Evolutionary conservation across 2,797 vertebrate species (phyloP).

Genomic region (Chrysolophus pictus): DNA sequence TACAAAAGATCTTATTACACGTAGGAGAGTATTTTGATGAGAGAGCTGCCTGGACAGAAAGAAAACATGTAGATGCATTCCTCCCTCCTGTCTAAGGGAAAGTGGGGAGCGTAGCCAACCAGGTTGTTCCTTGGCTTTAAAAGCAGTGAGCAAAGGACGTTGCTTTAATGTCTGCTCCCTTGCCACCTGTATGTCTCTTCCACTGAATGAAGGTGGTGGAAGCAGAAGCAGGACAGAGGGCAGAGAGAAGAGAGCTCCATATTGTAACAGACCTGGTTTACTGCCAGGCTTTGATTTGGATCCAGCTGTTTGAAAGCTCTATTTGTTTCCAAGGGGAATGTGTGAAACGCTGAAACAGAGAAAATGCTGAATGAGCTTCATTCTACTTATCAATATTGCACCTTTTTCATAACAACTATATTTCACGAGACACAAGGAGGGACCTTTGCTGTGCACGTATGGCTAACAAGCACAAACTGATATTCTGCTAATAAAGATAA

Average conservation of each 20-base stretch:
- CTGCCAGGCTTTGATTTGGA: no score
- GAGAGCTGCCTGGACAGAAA: neutral
- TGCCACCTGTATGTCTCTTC: accelerated
- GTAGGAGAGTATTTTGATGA: accelerated
- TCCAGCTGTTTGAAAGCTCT: accelerated
- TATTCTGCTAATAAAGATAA: neutral
- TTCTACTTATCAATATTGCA: neutral
- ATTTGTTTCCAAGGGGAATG: neutral
- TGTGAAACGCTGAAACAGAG: neutral
- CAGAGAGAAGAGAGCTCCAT: accelerated
- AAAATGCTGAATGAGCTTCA: neutral
- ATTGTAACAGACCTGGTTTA: accelerated
- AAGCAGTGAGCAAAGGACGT: neutral
- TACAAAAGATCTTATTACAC: neutral
- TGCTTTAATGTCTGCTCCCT: neutral
- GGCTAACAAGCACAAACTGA: neutral
- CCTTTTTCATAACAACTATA: neutral
- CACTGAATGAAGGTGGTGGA: neutral
- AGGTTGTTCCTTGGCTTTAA: neutral
- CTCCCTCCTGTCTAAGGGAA: neutral
- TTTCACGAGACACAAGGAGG: neutral
- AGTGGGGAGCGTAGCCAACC: neutral
- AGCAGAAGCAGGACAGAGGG: neutral
- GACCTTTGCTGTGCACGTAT: accelerated
- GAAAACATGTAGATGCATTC: neutral